Percentiles rank a stretch among this genome's conserved stretches.
These are phyloP conservation scores for Diloba caeruleocephala DNA, from an alignment of 2,888 invertebrate genomes.

Conservation along the genomic window DNA sequence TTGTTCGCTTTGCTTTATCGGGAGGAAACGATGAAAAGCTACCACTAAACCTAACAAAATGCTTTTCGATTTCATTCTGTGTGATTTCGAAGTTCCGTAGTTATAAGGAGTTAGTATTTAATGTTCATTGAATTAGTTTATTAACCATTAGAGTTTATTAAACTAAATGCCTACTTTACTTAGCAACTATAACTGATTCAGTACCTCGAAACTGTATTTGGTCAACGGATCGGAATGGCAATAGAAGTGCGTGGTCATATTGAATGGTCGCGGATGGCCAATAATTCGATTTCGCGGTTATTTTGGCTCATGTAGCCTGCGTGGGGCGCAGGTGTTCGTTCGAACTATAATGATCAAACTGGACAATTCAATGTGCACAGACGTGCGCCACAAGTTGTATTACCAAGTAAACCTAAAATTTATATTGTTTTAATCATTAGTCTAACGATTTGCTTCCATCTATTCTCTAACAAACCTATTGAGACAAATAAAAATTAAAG, in stretches of 20 bases:
- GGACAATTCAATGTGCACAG: constrained; percentile 65
- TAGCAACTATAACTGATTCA: constrained; percentile 68
- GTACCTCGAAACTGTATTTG: constrained; percentile 66
- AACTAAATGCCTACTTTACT: constrained; percentile 47
- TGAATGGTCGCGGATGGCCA: constrained; percentile 75
- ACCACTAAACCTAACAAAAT: constrained; percentile 46
- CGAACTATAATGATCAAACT: constrained; percentile 75
- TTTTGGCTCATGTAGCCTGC: constrained; percentile 78
- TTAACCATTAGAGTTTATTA: constrained; percentile 7
- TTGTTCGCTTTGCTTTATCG: constrained; percentile 58
- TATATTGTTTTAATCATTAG: constrained; percentile 29
- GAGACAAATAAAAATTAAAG: constrained; percentile 62
- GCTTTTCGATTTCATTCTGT: constrained; percentile 43
- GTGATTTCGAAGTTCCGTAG: constrained; percentile 48
- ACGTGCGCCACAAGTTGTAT: constrained; percentile 28
- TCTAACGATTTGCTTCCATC: constrained; percentile 17
- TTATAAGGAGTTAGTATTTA: constrained; percentile 37
- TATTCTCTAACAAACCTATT: constrained; percentile 32
- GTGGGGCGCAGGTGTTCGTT: constrained; percentile 75
- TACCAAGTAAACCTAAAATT: constrained; percentile 37
- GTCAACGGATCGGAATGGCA: constrained; percentile 69
- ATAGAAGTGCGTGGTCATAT: constrained; percentile 72
- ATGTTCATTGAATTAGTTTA: constrained; percentile 16
- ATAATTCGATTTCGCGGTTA: constrained; percentile 87
- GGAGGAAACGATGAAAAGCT: constrained; percentile 53